A percentile compares a stretch with the other conserved stretches of the same genome.
These are phyloP conservation scores for Pseudococcus jackbeardsleyi DNA, from an alignment of 2,888 invertebrate genomes.

Conservation along the genomic window DNA sequence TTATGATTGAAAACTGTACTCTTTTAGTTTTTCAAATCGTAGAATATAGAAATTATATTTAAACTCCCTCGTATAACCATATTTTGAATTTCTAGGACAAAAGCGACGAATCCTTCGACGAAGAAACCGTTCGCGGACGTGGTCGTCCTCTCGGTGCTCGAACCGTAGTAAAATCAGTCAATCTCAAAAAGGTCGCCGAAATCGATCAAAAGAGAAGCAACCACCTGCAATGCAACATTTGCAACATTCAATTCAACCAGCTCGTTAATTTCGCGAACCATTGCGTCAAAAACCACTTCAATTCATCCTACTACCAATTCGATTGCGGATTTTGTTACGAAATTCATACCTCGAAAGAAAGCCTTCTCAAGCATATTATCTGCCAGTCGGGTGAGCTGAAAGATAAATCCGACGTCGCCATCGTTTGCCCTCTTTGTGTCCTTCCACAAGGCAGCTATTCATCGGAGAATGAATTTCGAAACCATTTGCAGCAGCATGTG, in stretches of 20 bases:
- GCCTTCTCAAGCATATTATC: constrained; percentile 47
- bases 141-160: constrained; percentile 61
- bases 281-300: constrained; percentile 56
- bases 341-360: constrained; percentile 54
- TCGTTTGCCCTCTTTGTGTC: constrained; percentile 59
- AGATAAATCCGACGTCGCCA: constrained; percentile 17
- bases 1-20: neutral
- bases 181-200: constrained; percentile 58
- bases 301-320: constrained; percentile 51
- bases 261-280: constrained; percentile 59
- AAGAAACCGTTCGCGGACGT: constrained; percentile 57
- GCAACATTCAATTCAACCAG: constrained; percentile 47
- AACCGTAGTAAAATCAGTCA: constrained; percentile 56
- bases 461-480: constrained; percentile 49
- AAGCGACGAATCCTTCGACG: neutral
- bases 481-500: constrained; percentile 54
- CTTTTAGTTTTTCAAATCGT: neutral
- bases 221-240: constrained; percentile 58
- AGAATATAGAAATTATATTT: constrained; percentile 2
- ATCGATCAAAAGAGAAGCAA: constrained; percentile 54
- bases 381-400: constrained; percentile 37
- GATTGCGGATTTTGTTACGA: constrained; percentile 62
- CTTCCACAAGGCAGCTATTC: constrained; percentile 54
- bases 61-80: neutral
- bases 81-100: neutral